Evolutionary conservation across 2,888 invertebrate genomes (phyloP).

Genomic region (Synanthedon tipuliformis): DNA sequence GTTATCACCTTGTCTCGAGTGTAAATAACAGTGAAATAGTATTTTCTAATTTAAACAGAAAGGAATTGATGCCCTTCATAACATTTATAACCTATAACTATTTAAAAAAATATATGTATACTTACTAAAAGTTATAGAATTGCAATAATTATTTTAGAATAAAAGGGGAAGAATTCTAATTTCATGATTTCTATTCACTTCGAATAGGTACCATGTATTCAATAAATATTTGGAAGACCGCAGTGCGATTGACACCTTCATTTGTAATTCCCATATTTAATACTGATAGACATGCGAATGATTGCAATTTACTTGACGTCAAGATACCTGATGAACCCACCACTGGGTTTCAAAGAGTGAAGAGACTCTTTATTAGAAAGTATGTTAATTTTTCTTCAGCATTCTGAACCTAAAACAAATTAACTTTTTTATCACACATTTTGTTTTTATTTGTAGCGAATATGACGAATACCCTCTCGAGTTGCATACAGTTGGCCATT

Average conservation of each 20-base stretch:
- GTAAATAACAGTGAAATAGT: no score
- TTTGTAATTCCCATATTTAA: constrained; percentile 30
- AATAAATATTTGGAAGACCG: constrained; percentile 30
- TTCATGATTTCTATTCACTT: background rate
- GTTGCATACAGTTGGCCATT: constrained; percentile 71
- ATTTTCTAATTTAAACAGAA: no score
- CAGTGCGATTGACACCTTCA: constrained; percentile 34
- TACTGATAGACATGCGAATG: constrained; percentile 18
- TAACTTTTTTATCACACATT: background rate
- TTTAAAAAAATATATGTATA: no score
- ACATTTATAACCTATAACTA: no score
- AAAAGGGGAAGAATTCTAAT: no score
- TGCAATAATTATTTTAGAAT: no score
- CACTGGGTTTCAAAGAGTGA: constrained; percentile 63
- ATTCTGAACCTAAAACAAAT: background rate
- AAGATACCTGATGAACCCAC: constrained; percentile 8
- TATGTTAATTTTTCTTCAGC: constrained; percentile 26
- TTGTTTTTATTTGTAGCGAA: constrained; percentile 66
- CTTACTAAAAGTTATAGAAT: no score
- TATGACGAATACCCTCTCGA: constrained; percentile 73
- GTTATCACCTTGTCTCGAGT: no score
- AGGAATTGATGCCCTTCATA: no score
- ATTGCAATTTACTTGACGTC: constrained; percentile 22
- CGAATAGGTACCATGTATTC: background rate
- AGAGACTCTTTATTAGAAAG: constrained; percentile 55